Percentiles rank a stretch among this genome's conserved stretches.
These are phyloP conservation scores for Psilanteris sp. DNA, from an alignment of 1,140 invertebrate species.

Conservation along the genomic window DNA sequence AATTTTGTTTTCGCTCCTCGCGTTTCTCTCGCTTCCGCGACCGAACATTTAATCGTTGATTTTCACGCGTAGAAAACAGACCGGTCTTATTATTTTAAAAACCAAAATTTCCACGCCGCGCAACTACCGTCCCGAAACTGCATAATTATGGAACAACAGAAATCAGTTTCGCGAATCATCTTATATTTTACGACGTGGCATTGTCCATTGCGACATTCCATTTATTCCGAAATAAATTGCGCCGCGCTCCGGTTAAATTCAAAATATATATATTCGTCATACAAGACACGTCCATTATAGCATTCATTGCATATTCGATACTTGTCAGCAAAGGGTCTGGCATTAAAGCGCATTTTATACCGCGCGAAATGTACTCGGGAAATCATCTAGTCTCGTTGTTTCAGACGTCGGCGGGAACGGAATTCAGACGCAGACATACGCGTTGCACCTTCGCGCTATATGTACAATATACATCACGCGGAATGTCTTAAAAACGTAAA, in stretches of 20 bases:
- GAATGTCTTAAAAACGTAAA: conserved; percentile 27
- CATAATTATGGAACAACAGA: conserved; percentile 23
- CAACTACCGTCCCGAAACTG: no score
- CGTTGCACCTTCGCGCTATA: conserved; percentile 15
- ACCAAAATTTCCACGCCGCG: no score
- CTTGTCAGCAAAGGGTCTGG: conserved; percentile 33
- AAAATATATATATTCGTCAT: conserved; percentile 56
- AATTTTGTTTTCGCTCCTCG: no score
- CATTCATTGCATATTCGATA: conserved; percentile 41
- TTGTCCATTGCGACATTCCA: conserved; percentile 29
- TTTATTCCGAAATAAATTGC: conserved; percentile 50
- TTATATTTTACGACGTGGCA: conserved; percentile 32
- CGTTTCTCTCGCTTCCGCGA: no score
- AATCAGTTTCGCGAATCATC: conserved; percentile 25
- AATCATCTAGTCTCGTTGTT: conserved; percentile 37
- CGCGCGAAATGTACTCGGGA: conserved; percentile 32
- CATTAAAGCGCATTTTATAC: conserved; percentile 40
- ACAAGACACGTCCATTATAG: conserved; percentile 47
- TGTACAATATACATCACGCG: no score
- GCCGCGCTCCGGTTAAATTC: conserved; percentile 43
- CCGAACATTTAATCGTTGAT: no score
- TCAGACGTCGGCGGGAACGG: conserved; percentile 6
- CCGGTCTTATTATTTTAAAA: no score
- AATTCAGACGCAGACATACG: conserved; percentile 12
- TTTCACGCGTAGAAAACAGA: no score